Percentiles rank a stretch among this genome's conserved stretches.
These are phyloP conservation scores for Aphis gossypii DNA, from an alignment of 1,140 invertebrate genomes.

Conservation along the genomic window DNA sequence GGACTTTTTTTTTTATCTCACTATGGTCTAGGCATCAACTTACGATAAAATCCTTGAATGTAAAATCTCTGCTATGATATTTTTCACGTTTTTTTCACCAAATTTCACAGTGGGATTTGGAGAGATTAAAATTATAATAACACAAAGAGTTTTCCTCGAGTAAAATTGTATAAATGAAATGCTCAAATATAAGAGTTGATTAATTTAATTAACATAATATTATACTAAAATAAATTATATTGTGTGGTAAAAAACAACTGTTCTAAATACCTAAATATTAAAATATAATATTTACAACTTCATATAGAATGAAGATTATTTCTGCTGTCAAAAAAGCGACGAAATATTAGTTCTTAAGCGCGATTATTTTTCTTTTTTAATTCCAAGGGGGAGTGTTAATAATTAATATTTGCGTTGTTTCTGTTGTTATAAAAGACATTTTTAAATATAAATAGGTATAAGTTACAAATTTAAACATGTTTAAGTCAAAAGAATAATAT, in stretches of 20 bases:
- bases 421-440: too few species aligned
- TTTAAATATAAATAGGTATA: too few species aligned
- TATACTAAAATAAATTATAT: neutral
- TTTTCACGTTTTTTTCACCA: neutral
- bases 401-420: too few species aligned
- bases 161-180: slow-evolving; percentile 8
- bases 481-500: too few species aligned
- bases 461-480: too few species aligned
- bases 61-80: neutral
- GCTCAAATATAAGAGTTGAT: neutral
- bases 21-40: neutral
- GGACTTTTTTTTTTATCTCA: neutral
- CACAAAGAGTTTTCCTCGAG: neutral
- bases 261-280: slow-evolving; percentile 1
- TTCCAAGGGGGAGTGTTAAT: neutral
- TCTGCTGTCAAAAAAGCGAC: neutral
- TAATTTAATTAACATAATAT: slow-evolving; percentile 36
- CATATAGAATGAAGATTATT: neutral
- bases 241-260: neutral
- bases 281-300: neutral
- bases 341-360: neutral
- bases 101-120: neutral
- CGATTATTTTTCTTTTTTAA: neutral
- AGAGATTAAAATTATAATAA: neutral
- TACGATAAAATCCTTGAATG: neutral